phyloP scores from a whole-genome alignment of 1,140 invertebrate species.

The Aradophagus sp. region DNA sequence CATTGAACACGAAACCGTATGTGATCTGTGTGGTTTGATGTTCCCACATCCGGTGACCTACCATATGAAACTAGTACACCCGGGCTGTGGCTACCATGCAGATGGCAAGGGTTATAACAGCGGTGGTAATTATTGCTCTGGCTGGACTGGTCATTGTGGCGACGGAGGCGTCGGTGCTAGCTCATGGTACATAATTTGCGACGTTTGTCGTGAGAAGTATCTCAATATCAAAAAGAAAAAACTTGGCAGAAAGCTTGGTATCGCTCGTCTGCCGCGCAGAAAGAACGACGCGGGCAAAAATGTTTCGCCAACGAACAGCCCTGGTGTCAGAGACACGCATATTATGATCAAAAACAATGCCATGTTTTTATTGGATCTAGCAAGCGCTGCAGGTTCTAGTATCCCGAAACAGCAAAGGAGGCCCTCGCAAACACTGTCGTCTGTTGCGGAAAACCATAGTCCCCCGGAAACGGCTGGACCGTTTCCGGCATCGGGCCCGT shows the following conservation, averaged over 20 bases:
- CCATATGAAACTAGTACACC: constrained; percentile 92
- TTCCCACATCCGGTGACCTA: constrained; percentile 89
- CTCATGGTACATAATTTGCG: no score
- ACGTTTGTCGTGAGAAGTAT: no score
- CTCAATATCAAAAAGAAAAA: constrained; percentile 75
- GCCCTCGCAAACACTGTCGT: constrained; percentile 77
- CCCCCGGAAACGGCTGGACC: constrained; percentile 76
- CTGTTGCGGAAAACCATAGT: constrained; percentile 78
- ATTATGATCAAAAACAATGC: constrained; percentile 93
- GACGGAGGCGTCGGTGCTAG: constrained; percentile 87
- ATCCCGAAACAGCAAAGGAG: constrained; percentile 74
- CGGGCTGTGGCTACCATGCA: constrained; percentile 91
- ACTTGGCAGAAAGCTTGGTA: constrained; percentile 61
- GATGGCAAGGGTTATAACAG: constrained; percentile 92
- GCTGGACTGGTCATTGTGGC: constrained; percentile 92
- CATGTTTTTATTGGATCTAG: constrained; percentile 92
- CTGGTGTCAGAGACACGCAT: constrained; percentile 80
- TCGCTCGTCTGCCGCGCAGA: constrained; percentile 54
- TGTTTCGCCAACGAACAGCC: constrained; percentile 66
- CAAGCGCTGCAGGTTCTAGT: constrained; percentile 79
- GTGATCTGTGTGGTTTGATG: constrained; percentile 90
- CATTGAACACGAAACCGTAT: constrained; percentile 79
- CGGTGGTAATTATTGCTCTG: constrained; percentile 87
- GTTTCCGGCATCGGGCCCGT: constrained; percentile 80
- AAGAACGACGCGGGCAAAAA: constrained; percentile 56